Conservation (phyloP, 2,797 vertebrate genomes). For the Erpetoichthys calabaricus region DNA sequence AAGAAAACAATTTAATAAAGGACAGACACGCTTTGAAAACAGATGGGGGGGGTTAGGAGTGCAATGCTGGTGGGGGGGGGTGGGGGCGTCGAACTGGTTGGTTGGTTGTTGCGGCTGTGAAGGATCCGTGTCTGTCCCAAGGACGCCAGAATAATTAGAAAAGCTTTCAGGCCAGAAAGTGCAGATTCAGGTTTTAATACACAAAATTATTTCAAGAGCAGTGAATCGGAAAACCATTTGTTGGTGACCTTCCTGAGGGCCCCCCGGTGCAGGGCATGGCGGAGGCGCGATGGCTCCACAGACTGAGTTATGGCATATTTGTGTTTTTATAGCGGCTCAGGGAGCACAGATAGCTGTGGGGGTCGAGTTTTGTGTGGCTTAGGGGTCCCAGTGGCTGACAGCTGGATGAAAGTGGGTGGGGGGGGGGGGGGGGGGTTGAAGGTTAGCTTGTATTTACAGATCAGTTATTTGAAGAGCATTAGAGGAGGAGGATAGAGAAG, state of each 20-base stretch:
- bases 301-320: slow-evolving; percentile 99
- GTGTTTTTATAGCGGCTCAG: slow-evolving; percentile 96
- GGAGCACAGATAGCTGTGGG: slow-evolving; percentile 53
- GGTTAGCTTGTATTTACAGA: slow-evolving; percentile 98
- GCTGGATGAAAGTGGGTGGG: slow-evolving; percentile 16
- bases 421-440: slow-evolving; percentile 47
- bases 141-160: slow-evolving; percentile 98
- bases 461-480: slow-evolving; percentile 94
- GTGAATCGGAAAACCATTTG: slow-evolving; percentile 99
- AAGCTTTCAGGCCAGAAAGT: slow-evolving; percentile 99
- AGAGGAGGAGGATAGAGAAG: slow-evolving; percentile 46
- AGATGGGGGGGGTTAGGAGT: slow-evolving; percentile 64
- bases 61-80: slow-evolving; percentile 35
- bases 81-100: slow-evolving; percentile 42
- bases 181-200: slow-evolving; percentile 99
- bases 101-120: slow-evolving; percentile 76
- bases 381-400: slow-evolving; percentile 23
- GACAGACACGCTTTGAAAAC: slow-evolving; percentile 99
- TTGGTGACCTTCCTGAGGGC: slow-evolving; percentile 99
- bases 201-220: slow-evolving; percentile 99
- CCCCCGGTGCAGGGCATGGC: slow-evolving; percentile 86
- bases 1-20: slow-evolving; percentile 99
- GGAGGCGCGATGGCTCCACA: slow-evolving; percentile 83
- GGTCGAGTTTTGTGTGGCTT: slow-evolving; percentile 37
- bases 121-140: slow-evolving; percentile 99